phyloP scores from a whole-genome alignment of 2,888 invertebrate genomes.

The Molorchus minor region DNA sequence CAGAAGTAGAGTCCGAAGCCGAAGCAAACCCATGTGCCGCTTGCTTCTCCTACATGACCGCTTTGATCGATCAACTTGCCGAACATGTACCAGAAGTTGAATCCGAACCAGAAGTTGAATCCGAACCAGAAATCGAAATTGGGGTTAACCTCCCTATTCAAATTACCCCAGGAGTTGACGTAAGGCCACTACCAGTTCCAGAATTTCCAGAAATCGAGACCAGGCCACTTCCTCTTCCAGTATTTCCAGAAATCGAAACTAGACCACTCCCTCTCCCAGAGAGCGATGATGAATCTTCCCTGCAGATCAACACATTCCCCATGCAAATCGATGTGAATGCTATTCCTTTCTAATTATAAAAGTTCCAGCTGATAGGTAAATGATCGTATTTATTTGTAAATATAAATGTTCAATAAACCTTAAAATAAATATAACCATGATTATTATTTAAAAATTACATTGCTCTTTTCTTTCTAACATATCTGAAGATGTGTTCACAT shows the following conservation, averaged over 20 bases:
- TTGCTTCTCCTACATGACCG: conserved; percentile 30
- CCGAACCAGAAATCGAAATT: not conserved
- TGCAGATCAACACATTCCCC: too few species aligned
- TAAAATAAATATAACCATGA: too few species aligned
- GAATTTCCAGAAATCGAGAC: conserved; percentile 7
- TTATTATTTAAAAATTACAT: too few species aligned
- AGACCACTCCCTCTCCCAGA: conserved; percentile 8
- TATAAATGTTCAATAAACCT: too few species aligned
- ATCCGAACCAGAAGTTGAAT: conserved; percentile 17
- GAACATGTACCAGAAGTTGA: not conserved
- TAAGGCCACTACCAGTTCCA: not conserved
- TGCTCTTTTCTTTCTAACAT: too few species aligned
- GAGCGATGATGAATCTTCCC: not conserved
- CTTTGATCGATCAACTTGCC: conserved; percentile 19
- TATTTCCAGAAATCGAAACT: conserved; percentile 9
- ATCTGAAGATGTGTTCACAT: too few species aligned
- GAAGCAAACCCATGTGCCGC: conserved; percentile 18
- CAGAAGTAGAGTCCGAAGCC: too few species aligned
- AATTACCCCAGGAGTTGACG: not conserved
- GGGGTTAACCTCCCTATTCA: not conserved
- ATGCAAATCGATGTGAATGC: too few species aligned
- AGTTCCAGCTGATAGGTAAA: too few species aligned
- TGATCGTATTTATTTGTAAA: too few species aligned
- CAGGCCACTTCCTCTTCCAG: conserved; percentile 9
- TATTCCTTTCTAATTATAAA: too few species aligned